phyloP scores from a whole-genome alignment of 2,888 invertebrate species.

The Lithodes maja region DNA sequence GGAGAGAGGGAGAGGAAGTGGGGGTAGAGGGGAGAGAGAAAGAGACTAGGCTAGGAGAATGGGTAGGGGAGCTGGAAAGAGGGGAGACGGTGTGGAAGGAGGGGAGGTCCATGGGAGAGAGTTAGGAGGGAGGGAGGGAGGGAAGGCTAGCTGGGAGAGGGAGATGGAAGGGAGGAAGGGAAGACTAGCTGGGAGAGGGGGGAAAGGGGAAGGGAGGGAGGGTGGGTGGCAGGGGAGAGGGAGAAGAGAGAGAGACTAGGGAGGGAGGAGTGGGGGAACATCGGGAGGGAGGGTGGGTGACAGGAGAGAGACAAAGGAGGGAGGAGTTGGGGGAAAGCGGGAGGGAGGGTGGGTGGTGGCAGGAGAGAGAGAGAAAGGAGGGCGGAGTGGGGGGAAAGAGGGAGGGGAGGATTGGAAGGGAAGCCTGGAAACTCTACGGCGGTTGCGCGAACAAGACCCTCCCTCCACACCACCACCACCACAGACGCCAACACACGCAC shows the following conservation, averaged over 20 bases:
- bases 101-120: not conserved
- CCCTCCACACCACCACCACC: not conserved
- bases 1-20: not conserved
- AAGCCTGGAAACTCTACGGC: not conserved
- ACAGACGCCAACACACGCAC: not conserved
- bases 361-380: not conserved
- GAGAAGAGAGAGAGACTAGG: constrained; percentile 5
- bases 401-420: not conserved
- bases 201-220: constrained; percentile 13
- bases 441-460: not conserved
- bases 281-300: constrained; percentile 1
- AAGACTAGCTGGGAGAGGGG: not conserved
- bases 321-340: not conserved
- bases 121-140: not conserved
- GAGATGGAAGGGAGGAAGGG: not conserved
- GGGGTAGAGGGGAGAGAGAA: not conserved
- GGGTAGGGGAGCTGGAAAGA: not conserved
- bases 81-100: not conserved
- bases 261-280: not conserved
- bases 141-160: not conserved
- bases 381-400: not conserved
- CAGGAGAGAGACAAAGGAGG: not conserved
- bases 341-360: not conserved
- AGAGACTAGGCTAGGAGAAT: not conserved
- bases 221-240: constrained; percentile 13